Evolutionary conservation across 2,797 vertebrate genomes (phyloP).

Genomic region (Potorous gilbertii): DNA sequence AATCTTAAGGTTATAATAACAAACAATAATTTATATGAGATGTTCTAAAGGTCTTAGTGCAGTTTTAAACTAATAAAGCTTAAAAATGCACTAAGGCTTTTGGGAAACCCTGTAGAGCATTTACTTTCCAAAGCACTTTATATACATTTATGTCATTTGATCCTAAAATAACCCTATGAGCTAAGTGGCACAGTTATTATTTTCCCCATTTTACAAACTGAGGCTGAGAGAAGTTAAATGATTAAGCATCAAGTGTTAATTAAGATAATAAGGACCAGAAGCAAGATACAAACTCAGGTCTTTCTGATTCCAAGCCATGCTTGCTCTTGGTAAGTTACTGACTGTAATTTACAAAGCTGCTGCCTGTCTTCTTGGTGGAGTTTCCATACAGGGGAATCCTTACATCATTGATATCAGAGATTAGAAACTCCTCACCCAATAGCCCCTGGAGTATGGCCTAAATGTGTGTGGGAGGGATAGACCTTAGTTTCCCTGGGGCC

Average conservation of each 20-base stretch:
- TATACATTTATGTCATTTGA: neutral
- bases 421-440: neutral
- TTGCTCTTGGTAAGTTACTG: neutral
- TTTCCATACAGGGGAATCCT: neutral
- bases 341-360: neutral
- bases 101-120: neutral
- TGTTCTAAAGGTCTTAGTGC: neutral
- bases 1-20: neutral
- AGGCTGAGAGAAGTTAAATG: neutral
- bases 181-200: neutral
- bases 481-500: neutral
- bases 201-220: neutral
- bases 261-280: neutral
- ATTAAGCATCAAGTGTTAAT: neutral
- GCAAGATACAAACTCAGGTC: neutral
- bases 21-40: neutral
- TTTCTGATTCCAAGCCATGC: neutral
- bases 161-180: neutral
- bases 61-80: neutral
- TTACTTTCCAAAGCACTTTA: neutral
- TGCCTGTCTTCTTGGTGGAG: neutral
- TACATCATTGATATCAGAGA: neutral
- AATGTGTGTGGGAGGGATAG: neutral
- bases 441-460: neutral
- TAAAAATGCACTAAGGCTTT: neutral